Evolutionary conservation across 2,888 invertebrate genomes (phyloP).

Genomic region (Epinotia nisella): DNA sequence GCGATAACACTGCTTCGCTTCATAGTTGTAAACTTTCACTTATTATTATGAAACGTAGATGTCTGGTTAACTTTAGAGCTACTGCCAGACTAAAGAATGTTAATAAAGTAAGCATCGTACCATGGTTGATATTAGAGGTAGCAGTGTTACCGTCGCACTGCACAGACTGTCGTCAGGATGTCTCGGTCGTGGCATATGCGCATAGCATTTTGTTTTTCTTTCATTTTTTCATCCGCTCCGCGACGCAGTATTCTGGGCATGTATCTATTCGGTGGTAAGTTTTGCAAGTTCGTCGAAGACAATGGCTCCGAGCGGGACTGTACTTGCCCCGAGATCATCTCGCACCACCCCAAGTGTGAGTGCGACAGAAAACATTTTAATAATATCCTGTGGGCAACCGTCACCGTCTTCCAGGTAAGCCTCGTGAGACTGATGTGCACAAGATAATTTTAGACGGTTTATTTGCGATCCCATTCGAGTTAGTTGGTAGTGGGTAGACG

Average conservation of each 20-base stretch:
- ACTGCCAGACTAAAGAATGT: constrained; percentile 7
- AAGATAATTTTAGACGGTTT: constrained; percentile 74
- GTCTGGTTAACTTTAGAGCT: constrained; percentile 16
- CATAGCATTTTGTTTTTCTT: constrained; percentile 83
- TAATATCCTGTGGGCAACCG: constrained; percentile 98
- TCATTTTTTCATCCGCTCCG: constrained; percentile 81
- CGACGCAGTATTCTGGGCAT: constrained; percentile 98
- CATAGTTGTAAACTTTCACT: constrained; percentile 28
- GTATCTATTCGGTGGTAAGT: constrained; percentile 99
- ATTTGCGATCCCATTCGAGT: constrained; percentile 79
- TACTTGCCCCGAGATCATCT: constrained; percentile 96
- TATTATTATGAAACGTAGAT: constrained; percentile 14
- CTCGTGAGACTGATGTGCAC: constrained; percentile 68
- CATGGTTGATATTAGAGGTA: constrained; percentile 44
- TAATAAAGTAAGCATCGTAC: constrained; percentile 19
- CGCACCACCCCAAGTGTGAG: constrained; percentile 94
- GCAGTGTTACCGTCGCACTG: constrained; percentile 78
- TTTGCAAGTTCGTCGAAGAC: constrained; percentile 98
- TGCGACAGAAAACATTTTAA: constrained; percentile 99
- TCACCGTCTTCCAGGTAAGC: constrained; percentile 99
- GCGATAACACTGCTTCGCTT: constrained; percentile 81
- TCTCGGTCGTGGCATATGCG: constrained; percentile 79
- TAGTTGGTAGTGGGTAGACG: constrained; percentile 68
- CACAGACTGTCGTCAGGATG: constrained; percentile 68
- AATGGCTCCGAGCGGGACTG: constrained; percentile 93